Conservation (phyloP, 2,888 invertebrate species). For the Endotricha flammealis region DNA sequence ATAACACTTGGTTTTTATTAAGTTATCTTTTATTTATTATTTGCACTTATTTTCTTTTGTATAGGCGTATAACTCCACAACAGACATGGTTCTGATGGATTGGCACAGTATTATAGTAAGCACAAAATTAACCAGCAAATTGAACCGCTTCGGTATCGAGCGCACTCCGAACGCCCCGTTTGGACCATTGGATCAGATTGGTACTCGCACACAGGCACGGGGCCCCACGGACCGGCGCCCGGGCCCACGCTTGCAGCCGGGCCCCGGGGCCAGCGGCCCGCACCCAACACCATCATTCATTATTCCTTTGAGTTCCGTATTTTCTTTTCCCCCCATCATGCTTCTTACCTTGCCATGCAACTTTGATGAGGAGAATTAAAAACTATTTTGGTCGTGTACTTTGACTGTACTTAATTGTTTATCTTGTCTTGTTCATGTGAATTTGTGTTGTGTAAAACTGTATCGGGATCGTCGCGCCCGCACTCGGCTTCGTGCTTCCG, state of each 20-base stretch:
- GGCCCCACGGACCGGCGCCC: slow-evolving; percentile 2
- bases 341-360: slow-evolving; percentile 61
- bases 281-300: slow-evolving; percentile 50
- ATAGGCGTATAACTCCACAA: slow-evolving; percentile 30
- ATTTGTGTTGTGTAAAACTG: slow-evolving; percentile 74
- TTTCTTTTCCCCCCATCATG: slow-evolving; percentile 51
- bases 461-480: slow-evolving; percentile 65
- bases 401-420: slow-evolving; percentile 60
- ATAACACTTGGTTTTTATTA: slow-evolving; percentile 17
- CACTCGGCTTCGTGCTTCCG: slow-evolving; percentile 69
- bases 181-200: slow-evolving; percentile 4
- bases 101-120: slow-evolving; percentile 50
- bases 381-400: slow-evolving; percentile 77
- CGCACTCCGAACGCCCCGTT: slow-evolving; percentile 23
- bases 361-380: slow-evolving; percentile 53
- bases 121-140: slow-evolving; percentile 40
- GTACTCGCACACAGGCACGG: not conserved
- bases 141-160: slow-evolving; percentile 38
- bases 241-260: slow-evolving; percentile 24
- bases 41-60: slow-evolving; percentile 23
- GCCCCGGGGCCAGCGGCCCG: slow-evolving; percentile 50
- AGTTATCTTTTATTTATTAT: slow-evolving; percentile 17
- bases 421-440: slow-evolving; percentile 75
- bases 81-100: slow-evolving; percentile 44
- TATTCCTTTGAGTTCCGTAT: slow-evolving; percentile 36